Evolutionary conservation across 2,113 vertebrate species (phyloP).

Genomic region (Sarotherodon lohbergeri): DNA sequence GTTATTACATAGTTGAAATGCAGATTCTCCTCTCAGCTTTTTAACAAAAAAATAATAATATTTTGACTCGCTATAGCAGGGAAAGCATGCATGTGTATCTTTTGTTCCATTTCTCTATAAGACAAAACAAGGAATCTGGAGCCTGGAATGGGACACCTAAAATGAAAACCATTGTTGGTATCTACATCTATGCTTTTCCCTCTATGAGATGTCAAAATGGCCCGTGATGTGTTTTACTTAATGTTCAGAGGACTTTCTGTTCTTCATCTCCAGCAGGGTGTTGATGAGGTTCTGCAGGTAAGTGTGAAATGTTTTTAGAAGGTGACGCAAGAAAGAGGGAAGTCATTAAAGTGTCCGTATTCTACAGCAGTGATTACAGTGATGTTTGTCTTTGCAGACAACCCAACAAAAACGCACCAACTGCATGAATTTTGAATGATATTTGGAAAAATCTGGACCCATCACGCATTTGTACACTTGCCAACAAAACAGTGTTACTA

Average conservation of each 20-base stretch:
- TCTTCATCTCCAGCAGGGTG: neutral
- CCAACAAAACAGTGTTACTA: neutral
- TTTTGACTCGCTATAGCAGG: neutral
- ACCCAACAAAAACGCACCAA: neutral
- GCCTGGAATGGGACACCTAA: neutral
- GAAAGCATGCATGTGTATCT: neutral
- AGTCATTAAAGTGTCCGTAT: neutral
- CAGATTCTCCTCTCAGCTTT: neutral
- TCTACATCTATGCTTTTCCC: neutral
- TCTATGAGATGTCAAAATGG: neutral
- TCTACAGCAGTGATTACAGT: neutral
- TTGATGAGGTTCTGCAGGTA: neutral
- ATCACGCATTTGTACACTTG: neutral
- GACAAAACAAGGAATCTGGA: neutral
- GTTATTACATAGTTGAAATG: neutral
- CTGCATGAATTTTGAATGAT: neutral
- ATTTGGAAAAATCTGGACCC: neutral
- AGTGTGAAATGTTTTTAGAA: neutral
- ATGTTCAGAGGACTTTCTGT: neutral
- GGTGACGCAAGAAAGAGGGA: neutral
- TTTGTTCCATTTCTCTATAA: neutral
- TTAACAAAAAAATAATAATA: neutral
- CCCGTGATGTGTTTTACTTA: neutral
- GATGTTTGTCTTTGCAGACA: neutral
- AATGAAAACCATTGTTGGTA: neutral